A percentile compares a stretch with the other conserved stretches of the same genome.
Evolutionary conservation across 2,888 invertebrate genomes (phyloP).

Genomic region (Sarcophaga rosellei): DNA sequence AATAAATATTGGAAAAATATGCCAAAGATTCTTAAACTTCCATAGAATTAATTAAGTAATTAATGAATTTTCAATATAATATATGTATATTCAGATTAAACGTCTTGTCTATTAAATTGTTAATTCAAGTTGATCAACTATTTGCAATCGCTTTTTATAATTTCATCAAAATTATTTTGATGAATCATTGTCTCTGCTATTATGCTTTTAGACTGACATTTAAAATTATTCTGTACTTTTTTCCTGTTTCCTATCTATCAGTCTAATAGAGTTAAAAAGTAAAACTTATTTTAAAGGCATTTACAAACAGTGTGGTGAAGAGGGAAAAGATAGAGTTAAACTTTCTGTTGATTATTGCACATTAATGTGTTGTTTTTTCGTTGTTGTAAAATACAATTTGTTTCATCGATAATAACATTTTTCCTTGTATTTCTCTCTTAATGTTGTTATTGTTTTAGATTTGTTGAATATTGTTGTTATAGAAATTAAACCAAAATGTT

Average conservation of each 20-base stretch:
- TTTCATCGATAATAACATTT: conserved; percentile 70
- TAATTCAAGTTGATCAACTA: too few species aligned
- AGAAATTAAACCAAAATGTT: conserved; percentile 67
- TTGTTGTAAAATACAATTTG: conserved; percentile 68
- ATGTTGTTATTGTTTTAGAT: conserved; percentile 30
- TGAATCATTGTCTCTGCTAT: too few species aligned
- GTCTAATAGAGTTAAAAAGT: background rate
- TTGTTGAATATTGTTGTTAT: conserved; percentile 64
- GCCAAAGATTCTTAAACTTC: too few species aligned
- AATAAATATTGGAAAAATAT: too few species aligned
- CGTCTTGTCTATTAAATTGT: too few species aligned
- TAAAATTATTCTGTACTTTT: background rate
- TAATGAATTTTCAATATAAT: too few species aligned
- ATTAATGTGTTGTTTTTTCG: conserved; percentile 67
- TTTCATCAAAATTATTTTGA: too few species aligned
- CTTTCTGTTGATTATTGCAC: conserved; percentile 64
- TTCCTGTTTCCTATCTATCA: background rate
- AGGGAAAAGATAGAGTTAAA: conserved; percentile 24
- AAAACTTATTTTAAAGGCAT: background rate
- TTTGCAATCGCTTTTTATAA: too few species aligned
- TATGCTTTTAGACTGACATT: background rate
- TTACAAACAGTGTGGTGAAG: too few species aligned
- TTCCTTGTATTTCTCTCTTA: conserved; percentile 6
- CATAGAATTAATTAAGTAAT: too few species aligned
- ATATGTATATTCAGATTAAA: too few species aligned